Conservation (phyloP, 2,888 invertebrate genomes). For the Aspidiotus rigidus region DNA sequence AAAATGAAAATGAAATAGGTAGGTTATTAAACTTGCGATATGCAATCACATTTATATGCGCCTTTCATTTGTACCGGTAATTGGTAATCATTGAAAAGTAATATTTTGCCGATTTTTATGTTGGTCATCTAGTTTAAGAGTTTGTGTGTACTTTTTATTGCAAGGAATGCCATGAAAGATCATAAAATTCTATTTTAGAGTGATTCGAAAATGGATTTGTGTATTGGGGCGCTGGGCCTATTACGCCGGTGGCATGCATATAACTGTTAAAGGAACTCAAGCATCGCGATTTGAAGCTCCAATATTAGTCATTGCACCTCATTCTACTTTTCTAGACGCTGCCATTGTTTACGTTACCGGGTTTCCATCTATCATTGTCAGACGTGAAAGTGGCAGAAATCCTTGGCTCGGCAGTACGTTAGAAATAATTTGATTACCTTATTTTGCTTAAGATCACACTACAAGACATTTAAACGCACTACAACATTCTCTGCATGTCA, state of each 20-base stretch:
- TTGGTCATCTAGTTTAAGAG: background rate
- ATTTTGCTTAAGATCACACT: background rate
- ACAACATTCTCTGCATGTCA: too few species aligned
- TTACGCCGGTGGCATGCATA: conserved; percentile 66
- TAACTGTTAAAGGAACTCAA: conserved; percentile 65
- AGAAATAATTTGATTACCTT: background rate
- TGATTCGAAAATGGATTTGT: conserved; percentile 54
- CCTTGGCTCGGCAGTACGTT: conserved; percentile 81
- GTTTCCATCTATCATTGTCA: conserved; percentile 74
- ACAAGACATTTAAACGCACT: too few species aligned
- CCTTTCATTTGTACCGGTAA: too few species aligned
- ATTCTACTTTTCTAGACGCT: conserved; percentile 81
- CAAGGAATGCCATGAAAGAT: conserved; percentile 7
- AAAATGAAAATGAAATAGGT: too few species aligned
- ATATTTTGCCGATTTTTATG: background rate
- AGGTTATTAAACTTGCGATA: too few species aligned
- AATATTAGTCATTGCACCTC: conserved; percentile 76
- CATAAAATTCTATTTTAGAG: conserved; percentile 34
- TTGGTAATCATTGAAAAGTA: too few species aligned
- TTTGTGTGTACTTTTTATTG: conserved; percentile 9
- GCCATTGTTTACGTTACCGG: conserved; percentile 72
- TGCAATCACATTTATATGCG: too few species aligned
- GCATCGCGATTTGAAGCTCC: conserved; percentile 70
- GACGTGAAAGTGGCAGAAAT: conserved; percentile 67
- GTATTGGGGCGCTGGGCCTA: conserved; percentile 64